Evolutionary conservation across 37 sponge, comb jelly and placozoan genomes (phyloP), one percentile per base, ranked within the genome.

Genomic region (Dysidea cf. avara): DNA sequence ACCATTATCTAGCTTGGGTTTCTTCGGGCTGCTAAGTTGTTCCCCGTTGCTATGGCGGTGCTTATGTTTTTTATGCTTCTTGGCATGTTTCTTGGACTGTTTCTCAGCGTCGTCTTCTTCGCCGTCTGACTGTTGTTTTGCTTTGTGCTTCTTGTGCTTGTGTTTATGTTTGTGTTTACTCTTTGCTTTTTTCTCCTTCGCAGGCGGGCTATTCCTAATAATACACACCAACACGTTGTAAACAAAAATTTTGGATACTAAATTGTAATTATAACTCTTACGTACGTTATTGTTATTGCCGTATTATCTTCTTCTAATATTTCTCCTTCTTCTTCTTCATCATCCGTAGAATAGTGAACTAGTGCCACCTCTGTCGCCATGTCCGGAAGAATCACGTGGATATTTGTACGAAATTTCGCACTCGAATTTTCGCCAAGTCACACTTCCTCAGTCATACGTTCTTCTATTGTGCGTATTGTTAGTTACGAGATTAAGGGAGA

Each of bases 161-260:
- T 89, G 94, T 31, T 93, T 88, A 55, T 93, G 91, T 49, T 93
- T 87, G 43, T 92, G 89, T 68, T 82, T 91, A 50, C 76, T 77
- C 35, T 90, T 90, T 43, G 66, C 73, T 61, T 90, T 90, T 73
- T 83, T 54, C 56, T 71, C 31, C 36, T 54, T 22, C 17, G 43
- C 7, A 66, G 46, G 46, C 9, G 46, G 9, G 7, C 9, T 5
- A 9, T 43, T 43, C 46, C 46, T 43, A 43, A 12, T 34, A 63
- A 11, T 31, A 63, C 32, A 28, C 36, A 20, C 34, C 21, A 63
- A 25, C 5, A 63, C 36, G 7, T 21, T 22, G 58, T 29, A 9
- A 9, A 29, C 58, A 22, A 22, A 56, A 56, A 14, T 50, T 13
- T 22, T 56, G 7, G 58, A 56, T 12, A 56, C 29, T 5, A 12